phyloP scores from a whole-genome alignment of 2,797 vertebrate genomes.

The Takifugu rubripes region DNA sequence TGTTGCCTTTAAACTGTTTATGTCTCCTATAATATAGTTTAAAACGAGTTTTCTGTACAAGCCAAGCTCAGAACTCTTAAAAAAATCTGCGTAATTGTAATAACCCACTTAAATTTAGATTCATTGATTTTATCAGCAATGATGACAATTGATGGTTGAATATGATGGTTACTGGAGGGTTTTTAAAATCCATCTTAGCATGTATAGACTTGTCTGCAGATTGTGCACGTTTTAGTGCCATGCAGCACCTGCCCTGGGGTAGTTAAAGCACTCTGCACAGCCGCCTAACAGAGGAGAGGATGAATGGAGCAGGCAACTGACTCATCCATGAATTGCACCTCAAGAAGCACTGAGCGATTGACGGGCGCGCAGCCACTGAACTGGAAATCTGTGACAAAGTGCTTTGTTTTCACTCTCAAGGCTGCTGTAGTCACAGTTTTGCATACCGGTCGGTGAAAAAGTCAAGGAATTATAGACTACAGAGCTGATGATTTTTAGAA shows the following conservation, averaged over 20 bases:
- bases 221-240: slow-evolving; percentile 45
- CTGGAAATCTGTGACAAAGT: slow-evolving; percentile 66
- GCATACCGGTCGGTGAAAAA: slow-evolving; percentile 27
- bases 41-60: no score
- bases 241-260: slow-evolving; percentile 61
- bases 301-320: slow-evolving; percentile 61
- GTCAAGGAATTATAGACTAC: not conserved
- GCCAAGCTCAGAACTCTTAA: no score
- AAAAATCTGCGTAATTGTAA: no score
- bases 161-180: not conserved
- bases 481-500: not conserved
- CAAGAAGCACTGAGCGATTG: slow-evolving; percentile 60
- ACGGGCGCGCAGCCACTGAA: slow-evolving; percentile 64
- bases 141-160: no score
- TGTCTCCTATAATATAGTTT: no score
- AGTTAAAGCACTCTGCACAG: slow-evolving; percentile 67
- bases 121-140: no score
- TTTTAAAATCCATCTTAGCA: slow-evolving; percentile 4
- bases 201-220: slow-evolving; percentile 36
- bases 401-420: slow-evolving; percentile 56
- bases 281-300: slow-evolving; percentile 62
- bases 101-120: no score
- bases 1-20: not conserved
- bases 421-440: slow-evolving; percentile 42
- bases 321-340: slow-evolving; percentile 70